Base-by-base conservation (phyloP, 2,888 invertebrate species). In the Himalopsyche kuldschensis region DNA sequence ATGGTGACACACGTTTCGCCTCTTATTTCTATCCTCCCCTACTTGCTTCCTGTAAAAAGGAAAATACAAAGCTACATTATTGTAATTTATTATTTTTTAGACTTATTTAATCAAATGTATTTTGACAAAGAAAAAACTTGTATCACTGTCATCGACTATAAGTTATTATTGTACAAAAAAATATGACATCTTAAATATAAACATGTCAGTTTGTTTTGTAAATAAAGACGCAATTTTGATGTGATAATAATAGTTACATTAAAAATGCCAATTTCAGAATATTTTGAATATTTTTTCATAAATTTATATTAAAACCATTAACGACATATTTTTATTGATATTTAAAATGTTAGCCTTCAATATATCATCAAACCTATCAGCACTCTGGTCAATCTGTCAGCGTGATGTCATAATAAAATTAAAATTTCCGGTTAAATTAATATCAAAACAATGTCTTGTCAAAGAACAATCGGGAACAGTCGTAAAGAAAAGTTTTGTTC, bases 311-410 rank as follows among this genome's bases (percentile, higher is more conserved):
- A 69, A 69, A 69, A 69, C 69, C 27, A 69, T 69, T 69, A 69
- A 69, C 69, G 69, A 69, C 69, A 69, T 69, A 69, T 69, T 69
- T 69, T 69, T 69, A 69, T 69, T 69, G 27, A 27, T 30, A 69
- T 69, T 69, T 69, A 69, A 76, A 76, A n/a, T 32, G 32, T 41
- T 76, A 76, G 41, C 76, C 76, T 76, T 76, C 76, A 41, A 76
- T 76, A 76, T 35, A 76, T 76, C 41, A 76, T 76, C 76, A 32
- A 35, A 24, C 41, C n/a, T 24, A 76, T 76, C 41, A 10, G 4
- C 76, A 76, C 76, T 32, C 17, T 32, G 11, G 41, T 41, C 6
- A 32, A 76, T 76, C 76, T 76, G 76, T 76, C 76, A 76, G 35
- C 32, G 76, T 76, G 76, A 76, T 76, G 76, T 76, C 76, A 76